Evolutionary conservation across 2,888 invertebrate genomes (phyloP), one percentile per base, ranked within the genome.

Genomic region (Heterodera filipjevi): DNA sequence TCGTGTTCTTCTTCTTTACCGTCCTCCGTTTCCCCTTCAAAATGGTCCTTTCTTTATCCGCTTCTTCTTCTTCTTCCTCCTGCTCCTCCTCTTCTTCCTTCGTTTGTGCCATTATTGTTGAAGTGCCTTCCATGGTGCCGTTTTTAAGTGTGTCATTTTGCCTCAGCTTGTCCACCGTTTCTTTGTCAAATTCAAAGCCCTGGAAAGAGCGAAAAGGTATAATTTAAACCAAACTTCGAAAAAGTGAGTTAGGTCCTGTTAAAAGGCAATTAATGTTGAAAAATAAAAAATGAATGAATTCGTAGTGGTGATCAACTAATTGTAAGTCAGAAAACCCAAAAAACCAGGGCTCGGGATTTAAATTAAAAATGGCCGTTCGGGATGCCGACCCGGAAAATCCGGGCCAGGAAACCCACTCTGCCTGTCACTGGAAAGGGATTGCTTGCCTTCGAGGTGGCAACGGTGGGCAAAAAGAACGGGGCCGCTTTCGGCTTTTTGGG

Each of bases 381-480:
- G n/a, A n/a, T n/a, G n/a, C n/a, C n/a, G n/a, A n/a, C n/a, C n/a
- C n/a, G n/a, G n/a, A n/a, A n/a, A n/a, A n/a, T n/a, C n/a, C n/a
- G n/a, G n/a, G n/a, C n/a, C n/a, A n/a, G n/a, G n/a, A n/a, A n/a
- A n/a, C n/a, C n/a, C n/a, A n/a, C n/a, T n/a, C n/a, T n/a, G n/a
- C n/a, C n/a, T n/a, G n/a, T n/a, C n/a, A n/a, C n/a, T n/a, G n/a
- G n/a, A n/a, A n/a, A n/a, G n/a, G n/a, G n/a, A n/a, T n/a, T n/a
- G n/a, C n/a, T 33, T 53, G 95, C 90, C 85, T 94, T 93, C 30
- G 95, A 91, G 1, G 94, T 93, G 0, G 95, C 92, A 78, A 96
- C 92, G 0, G 96, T 96, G 0, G 97, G 96, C 75, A 98, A 91
- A 90, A 99, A 98, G 91, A 99, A 99, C 0, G 98, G 98, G 0